Evolutionary conservation across 2,113 vertebrate species (phyloP).

Genomic region (Tragelaphus strepsiceros): DNA sequence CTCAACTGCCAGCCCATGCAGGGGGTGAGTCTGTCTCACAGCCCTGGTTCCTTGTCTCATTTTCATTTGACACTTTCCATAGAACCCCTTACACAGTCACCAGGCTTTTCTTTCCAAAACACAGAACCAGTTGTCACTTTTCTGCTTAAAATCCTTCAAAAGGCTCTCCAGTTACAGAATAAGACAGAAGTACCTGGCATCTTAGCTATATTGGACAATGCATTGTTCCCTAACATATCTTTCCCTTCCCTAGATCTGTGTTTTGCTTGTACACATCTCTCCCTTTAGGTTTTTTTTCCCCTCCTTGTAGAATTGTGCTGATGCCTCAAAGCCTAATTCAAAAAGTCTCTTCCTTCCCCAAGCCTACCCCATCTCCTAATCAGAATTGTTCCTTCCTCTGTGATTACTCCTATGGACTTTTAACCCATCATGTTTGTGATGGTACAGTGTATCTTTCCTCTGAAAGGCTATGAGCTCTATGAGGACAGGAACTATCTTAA

Average conservation of each 20-base stretch:
- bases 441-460: background rate
- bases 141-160: conserved; percentile 20
- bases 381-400: conserved; percentile 14
- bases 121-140: background rate
- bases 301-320: background rate
- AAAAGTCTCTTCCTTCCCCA: conserved; percentile 11
- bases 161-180: background rate
- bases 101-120: conserved; percentile 31
- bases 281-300: background rate
- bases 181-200: background rate
- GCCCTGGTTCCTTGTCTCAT: background rate
- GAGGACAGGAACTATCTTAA: conserved; percentile 54
- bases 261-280: conserved; percentile 13
- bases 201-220: background rate
- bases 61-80: background rate
- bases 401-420: background rate
- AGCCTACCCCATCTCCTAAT: background rate
- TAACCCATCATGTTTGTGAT: background rate
- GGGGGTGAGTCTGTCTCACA: background rate
- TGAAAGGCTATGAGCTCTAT: conserved; percentile 42
- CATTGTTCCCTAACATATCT: background rate
- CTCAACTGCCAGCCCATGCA: background rate
- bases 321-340: conserved; percentile 24
- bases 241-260: background rate
- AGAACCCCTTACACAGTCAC: background rate